These are phyloP conservation scores for Allobates femoralis DNA, from an alignment of 2,797 vertebrate species.

Conservation along the genomic window DNA sequence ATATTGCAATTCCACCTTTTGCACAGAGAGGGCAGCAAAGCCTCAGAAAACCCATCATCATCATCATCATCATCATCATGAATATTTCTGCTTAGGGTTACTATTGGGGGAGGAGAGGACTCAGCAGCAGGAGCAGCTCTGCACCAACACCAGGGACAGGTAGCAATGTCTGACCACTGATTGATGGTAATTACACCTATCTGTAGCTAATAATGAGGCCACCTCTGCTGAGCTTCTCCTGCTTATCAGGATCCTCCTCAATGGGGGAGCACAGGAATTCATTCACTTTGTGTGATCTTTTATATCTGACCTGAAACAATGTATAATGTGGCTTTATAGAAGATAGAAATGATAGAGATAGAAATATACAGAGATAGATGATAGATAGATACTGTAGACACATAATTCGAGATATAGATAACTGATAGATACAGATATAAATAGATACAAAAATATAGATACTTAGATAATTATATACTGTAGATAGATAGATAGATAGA, in stretches of 20 bases:
- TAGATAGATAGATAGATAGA: not conserved
- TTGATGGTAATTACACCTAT: conserved; percentile 49
- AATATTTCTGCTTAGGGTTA: not conserved
- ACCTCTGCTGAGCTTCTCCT: not conserved
- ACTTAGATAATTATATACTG: not conserved
- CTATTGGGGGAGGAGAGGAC: not conserved
- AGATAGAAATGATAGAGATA: not conserved
- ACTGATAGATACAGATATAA: not conserved
- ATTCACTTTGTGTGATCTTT: not conserved
- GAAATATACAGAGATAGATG: not conserved
- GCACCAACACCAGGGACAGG: conserved; percentile 28
- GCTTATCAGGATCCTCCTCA: not conserved
- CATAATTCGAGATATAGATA: not conserved
- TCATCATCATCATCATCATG: not conserved
- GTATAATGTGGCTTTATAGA: not conserved
- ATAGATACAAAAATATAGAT: not conserved
- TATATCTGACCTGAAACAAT: not conserved
- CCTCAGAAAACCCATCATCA: conserved; percentile 69
- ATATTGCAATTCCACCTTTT: conserved; percentile 60
- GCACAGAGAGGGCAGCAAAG: conserved; percentile 76
- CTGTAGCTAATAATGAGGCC: conserved; percentile 37
- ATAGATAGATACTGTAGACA: not conserved
- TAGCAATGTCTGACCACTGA: conserved; percentile 58
- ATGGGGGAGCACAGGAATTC: not conserved
- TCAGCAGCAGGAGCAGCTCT: conserved; percentile 23